phyloP scores from a whole-genome alignment of 2,113 vertebrate genomes.

The Ochotona princeps region DNA sequence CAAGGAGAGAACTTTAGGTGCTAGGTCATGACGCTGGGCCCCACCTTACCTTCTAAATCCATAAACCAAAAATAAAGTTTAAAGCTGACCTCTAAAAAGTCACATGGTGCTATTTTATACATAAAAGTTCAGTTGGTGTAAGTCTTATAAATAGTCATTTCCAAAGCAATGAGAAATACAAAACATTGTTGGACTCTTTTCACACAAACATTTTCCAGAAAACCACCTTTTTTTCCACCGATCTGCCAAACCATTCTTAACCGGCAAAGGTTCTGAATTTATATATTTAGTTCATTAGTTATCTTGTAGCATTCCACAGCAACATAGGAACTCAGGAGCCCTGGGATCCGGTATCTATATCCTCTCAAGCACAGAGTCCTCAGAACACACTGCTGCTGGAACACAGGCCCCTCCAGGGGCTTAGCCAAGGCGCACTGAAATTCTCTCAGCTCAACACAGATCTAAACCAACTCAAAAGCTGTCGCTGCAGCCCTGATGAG shows the following conservation, averaged over 20 bases:
- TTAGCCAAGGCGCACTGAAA: too few species aligned
- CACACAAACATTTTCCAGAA: neutral
- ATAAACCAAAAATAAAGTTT: constrained; percentile 53
- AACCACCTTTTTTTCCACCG: neutral
- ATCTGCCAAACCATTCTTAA: neutral
- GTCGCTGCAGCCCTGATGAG: too few species aligned
- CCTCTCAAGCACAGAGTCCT: too few species aligned
- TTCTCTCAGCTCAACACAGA: too few species aligned
- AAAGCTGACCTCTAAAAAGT: neutral
- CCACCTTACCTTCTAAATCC: constrained; percentile 43
- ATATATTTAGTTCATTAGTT: neutral
- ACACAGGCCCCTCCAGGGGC: too few species aligned
- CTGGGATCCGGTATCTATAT: too few species aligned
- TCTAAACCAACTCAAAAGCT: too few species aligned
- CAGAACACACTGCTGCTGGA: too few species aligned
- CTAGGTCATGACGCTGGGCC: too few species aligned
- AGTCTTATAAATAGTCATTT: neutral
- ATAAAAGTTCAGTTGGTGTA: constrained; percentile 7
- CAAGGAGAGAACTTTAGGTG: too few species aligned
- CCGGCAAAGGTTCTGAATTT: neutral
- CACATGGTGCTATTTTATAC: constrained; percentile 21
- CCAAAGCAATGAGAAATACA: constrained; percentile 22
- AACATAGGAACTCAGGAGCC: neutral
- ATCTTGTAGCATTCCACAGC: neutral
- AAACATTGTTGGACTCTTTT: neutral